phyloP scores from a whole-genome alignment of 1,140 invertebrate species.

The Goniozus legneri region DNA sequence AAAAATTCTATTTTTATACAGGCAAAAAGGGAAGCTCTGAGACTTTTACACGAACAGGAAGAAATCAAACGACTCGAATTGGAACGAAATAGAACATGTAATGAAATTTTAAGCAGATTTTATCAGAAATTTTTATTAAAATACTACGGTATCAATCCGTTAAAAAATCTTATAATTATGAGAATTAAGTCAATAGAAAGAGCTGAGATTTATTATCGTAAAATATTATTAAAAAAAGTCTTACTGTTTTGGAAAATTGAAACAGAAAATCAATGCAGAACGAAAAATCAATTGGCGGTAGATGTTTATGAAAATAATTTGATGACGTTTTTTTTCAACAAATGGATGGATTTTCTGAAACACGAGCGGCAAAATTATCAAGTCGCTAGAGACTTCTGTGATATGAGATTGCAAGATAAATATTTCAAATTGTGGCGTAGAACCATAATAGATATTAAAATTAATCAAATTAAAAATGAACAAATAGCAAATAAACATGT shows the following conservation, averaged over 20 bases:
- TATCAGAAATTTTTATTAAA: conserved; percentile 37
- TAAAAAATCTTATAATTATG: conserved; percentile 29
- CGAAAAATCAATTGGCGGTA: conserved; percentile 23
- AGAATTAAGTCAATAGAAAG: conserved; percentile 22
- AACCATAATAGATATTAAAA: conserved; percentile 15
- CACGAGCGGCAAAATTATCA: conserved; percentile 31
- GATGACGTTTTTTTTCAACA: conserved; percentile 17
- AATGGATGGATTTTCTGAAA: conserved; percentile 28
- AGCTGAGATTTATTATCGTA: conserved; percentile 29
- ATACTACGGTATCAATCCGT: conserved; percentile 33
- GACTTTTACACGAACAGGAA: conserved; percentile 37
- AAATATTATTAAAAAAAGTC: conserved; percentile 20
- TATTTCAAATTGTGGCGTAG: conserved; percentile 30
- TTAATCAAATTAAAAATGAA: conserved; percentile 18
- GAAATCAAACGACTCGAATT: conserved; percentile 25
- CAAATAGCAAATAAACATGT: conserved; percentile 22
- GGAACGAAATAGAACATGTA: conserved; percentile 27
- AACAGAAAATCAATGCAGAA: conserved; percentile 11
- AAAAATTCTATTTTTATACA: conserved; percentile 18
- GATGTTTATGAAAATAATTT: conserved; percentile 31
- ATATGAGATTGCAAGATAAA: conserved; percentile 33
- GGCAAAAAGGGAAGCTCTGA: conserved; percentile 35
- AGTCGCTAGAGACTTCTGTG: conserved; percentile 40
- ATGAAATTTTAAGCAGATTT: conserved; percentile 33
- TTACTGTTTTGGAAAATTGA: conserved; percentile 28